Evolutionary conservation across 2,797 vertebrate species (phyloP).

Genomic region (Sebastes hubbsi): DNA sequence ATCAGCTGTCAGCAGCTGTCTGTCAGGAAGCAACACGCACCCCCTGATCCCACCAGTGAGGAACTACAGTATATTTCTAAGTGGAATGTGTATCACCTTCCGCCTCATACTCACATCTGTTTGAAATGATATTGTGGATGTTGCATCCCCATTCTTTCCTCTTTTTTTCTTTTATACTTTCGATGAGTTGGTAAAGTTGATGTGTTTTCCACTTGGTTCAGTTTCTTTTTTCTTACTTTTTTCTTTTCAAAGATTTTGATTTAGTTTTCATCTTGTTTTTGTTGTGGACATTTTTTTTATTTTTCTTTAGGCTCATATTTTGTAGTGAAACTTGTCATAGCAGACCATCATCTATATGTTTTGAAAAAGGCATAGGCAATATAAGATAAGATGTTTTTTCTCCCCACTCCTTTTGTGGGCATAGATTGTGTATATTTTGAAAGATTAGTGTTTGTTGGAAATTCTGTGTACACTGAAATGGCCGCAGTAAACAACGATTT

Average conservation of each 20-base stretch:
- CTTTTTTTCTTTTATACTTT: background rate
- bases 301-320: too few species aligned
- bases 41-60: background rate
- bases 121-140: background rate
- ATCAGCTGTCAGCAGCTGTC: constrained; percentile 48
- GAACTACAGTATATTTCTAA: background rate
- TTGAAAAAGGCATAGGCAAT: background rate
- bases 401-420: background rate
- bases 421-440: background rate
- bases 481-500: background rate
- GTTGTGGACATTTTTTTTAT: background rate
- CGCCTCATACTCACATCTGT: background rate
- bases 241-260: background rate
- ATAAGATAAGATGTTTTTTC: background rate
- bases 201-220: background rate
- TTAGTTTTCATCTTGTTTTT: background rate
- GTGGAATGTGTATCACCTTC: background rate
- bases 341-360: background rate
- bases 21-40: constrained; percentile 16
- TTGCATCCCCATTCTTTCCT: background rate
- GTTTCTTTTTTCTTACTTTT: background rate
- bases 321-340: too few species aligned
- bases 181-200: background rate
- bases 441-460: background rate
- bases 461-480: background rate